Conservation (phyloP, 2,113 vertebrate genomes). For the Poicephalus meyeri region DNA sequence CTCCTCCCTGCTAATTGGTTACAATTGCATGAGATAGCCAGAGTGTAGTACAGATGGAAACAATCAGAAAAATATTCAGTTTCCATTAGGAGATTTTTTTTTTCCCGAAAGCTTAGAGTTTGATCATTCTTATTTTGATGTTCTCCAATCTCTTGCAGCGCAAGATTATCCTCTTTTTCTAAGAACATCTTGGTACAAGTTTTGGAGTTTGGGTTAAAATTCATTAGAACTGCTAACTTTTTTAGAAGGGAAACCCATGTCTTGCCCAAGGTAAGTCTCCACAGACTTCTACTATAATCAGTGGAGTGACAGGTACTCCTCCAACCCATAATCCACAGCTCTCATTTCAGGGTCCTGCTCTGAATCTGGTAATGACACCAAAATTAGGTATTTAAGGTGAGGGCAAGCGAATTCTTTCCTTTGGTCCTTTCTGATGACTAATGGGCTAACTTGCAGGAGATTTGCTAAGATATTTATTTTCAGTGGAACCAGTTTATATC, state of each 20-base stretch:
- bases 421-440: background rate
- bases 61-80: conserved; percentile 50
- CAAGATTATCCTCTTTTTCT: conserved; percentile 9
- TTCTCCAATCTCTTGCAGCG: background rate
- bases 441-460: background rate
- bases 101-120: background rate
- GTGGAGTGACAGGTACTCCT: background rate
- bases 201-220: background rate
- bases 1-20: conserved; percentile 11
- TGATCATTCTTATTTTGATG: conserved; percentile 8
- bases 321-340: background rate
- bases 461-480: background rate
- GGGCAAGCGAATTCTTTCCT: background rate
- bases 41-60: conserved; percentile 61
- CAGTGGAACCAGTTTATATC: background rate
- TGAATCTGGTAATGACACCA: background rate
- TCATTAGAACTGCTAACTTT: background rate
- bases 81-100: background rate
- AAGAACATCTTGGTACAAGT: conserved; percentile 1
- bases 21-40: background rate
- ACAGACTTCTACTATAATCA: background rate
- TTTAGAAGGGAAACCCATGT: background rate
- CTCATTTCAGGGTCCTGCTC: background rate
- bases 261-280: background rate
- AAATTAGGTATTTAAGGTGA: background rate